Evolutionary conservation across 2,113 vertebrate genomes (phyloP), one percentile per base, ranked within the genome.

Genomic region (Zapornia atra): DNA sequence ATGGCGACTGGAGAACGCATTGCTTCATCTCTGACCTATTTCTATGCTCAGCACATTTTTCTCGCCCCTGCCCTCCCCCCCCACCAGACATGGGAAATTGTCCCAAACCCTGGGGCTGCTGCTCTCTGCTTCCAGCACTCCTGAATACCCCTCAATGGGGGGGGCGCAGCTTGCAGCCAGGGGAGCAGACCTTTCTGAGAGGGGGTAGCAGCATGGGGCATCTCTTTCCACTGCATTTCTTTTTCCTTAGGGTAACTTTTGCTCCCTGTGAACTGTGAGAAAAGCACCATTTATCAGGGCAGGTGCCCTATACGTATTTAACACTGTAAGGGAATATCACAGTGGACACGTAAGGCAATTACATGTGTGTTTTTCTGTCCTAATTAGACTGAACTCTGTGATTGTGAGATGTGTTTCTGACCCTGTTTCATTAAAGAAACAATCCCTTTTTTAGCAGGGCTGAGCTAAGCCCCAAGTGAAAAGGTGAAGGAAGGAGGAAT

Each of bases 381-480:
- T 87, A 96, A 96, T 95, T 94, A 95, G 83, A 56, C 48, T 56
- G 46, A 94, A 91, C 65, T 72, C 69, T 83, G 22, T 88, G 86
- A 91, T 36, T 92, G 81, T 68, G 48, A 61, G 70, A 76, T 78
- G 84, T 34, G 76, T 94, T 94, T 91, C 65, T 78, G 83, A 70
- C 44, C 70, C 36, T 57, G 65, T 46, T 3, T 17, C n/a, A 61
- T 76, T 85, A 86, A 85, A 85, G 77, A 66, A 82, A 44, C 94
- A 88, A 73, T 56, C 70, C 54, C 21, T 78, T 29, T 56, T 82
- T 90, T 70, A 81, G 46, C 48, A 86, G 63, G 78, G 44, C 72
- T 95, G 78, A 88, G 77, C 19, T 54, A 94, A 93, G 66, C 12
- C 69, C 40, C 69, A 48, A 81, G 60, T 21, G 88, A 78, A 94